phyloP scores from a whole-genome alignment of 2,113 vertebrate species.

The Cryptotis parvus region DNA sequence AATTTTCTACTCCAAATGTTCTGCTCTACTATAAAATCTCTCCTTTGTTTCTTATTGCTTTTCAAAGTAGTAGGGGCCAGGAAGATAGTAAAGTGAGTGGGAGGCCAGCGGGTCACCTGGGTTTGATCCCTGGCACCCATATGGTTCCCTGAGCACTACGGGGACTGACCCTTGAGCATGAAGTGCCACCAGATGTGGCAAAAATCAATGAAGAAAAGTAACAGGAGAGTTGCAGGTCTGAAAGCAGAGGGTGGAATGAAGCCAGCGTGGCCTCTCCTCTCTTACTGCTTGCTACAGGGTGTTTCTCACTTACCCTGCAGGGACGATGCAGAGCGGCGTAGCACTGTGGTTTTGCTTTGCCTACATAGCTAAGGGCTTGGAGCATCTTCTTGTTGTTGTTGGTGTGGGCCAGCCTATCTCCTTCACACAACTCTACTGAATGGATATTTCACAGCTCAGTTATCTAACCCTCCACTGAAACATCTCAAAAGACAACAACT shows the following conservation, averaged over 20 bases:
- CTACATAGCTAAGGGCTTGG: not conserved
- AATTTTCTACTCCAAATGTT: not conserved
- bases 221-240: conserved; percentile 1
- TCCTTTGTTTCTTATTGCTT: not conserved
- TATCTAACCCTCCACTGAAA: not conserved
- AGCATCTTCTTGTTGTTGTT: not conserved
- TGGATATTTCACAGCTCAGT: not conserved
- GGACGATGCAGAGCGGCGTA: not conserved
- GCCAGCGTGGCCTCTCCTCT: no score
- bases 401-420: not conserved
- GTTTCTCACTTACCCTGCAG: conserved; percentile 11
- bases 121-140: not conserved
- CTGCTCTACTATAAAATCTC: conserved; percentile 18
- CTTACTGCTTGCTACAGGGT: no score
- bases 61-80: not conserved
- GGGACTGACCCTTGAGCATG: no score
- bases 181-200: no score
- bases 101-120: not conserved
- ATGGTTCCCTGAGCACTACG: no score
- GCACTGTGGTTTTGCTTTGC: not conserved
- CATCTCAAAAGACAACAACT: not conserved
- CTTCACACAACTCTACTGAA: not conserved
- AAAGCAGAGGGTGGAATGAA: not conserved
- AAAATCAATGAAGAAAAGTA: no score
- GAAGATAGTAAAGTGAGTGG: not conserved